Evolutionary conservation across 2,113 vertebrate genomes (phyloP).

Genomic region (Agelaius phoeniceus): DNA sequence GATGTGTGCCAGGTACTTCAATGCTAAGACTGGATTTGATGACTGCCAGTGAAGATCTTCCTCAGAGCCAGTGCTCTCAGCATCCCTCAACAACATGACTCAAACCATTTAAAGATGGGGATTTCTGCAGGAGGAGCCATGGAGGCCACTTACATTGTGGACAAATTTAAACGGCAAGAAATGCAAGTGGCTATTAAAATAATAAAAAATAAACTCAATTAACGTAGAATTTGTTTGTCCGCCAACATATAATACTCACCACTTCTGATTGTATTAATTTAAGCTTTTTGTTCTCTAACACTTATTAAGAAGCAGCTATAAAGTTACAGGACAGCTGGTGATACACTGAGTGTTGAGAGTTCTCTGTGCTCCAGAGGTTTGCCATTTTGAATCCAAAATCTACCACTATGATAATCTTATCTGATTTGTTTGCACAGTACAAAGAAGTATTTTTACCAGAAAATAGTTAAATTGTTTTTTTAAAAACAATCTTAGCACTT

Average conservation of each 20-base stretch:
- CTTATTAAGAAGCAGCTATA: neutral
- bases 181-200: neutral
- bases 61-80: neutral
- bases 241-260: neutral
- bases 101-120: accelerated
- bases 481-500: neutral
- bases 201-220: neutral
- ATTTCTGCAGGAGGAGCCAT: neutral
- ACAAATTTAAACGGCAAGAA: neutral
- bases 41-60: neutral
- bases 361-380: neutral
- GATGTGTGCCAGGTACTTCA: neutral
- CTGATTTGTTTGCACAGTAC: neutral
- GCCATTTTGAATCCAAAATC: neutral
- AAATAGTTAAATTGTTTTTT: neutral
- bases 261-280: neutral
- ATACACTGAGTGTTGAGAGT: neutral
- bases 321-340: neutral
- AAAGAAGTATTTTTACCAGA: neutral
- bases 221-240: neutral
- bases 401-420: neutral
- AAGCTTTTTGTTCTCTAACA: neutral
- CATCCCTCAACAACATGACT: neutral
- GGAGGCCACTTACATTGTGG: neutral
- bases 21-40: neutral